Evolutionary conservation across 2,797 vertebrate species (phyloP), one percentile per base, ranked within the genome.

Genomic region (Novumbra hubbsi): DNA sequence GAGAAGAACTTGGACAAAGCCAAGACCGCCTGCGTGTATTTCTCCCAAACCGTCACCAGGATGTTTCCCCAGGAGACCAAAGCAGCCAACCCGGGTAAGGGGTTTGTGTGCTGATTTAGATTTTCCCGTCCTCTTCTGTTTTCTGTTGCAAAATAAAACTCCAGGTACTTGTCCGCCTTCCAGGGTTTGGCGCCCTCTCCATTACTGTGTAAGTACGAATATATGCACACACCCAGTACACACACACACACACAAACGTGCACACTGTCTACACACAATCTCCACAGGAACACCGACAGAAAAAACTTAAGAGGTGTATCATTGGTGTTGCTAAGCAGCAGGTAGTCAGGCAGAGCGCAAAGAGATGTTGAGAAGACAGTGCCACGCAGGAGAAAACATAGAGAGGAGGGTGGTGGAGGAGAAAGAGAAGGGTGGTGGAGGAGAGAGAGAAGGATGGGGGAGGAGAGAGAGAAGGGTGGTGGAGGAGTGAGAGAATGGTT

Each of bases 261-360:
- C 7, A 67, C 17, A 68, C 65, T 16, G 34, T 9, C 17, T 55
- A 24, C 32, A 68, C 32, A 45, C 66, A 16, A n/a, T 21, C 19
- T 55, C 7, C n/a, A 55, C 52, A 55, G 52, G n/a, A 55, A 55
- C 5, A 63, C 34, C 30, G 45, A 72, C 62, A 67, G 6, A 38
- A 34, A 16, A n/a, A 11, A 66, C 50, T 73, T 57, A 30, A 68
- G 60, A 63, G 24, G 34, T 78, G 72, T 74, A 48, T 71, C 38
- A 21, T 71, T 60, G 55, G 2, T 50, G 76, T 77, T 70, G 76
- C 76, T 73, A 77, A 73, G 76, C 76, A 73, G 72, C 76, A 45
- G 55, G 72, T 57, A 70, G 24, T 62, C 32, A 73, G 57, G 45
- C 27, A 55, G 48, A 77, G 50, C 19, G 50, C 48, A 63, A 19